A percentile compares a stretch with the other conserved stretches of the same genome.
phyloP scores from a whole-genome alignment of 2,888 invertebrate genomes.

The Aradus depressus region DNA sequence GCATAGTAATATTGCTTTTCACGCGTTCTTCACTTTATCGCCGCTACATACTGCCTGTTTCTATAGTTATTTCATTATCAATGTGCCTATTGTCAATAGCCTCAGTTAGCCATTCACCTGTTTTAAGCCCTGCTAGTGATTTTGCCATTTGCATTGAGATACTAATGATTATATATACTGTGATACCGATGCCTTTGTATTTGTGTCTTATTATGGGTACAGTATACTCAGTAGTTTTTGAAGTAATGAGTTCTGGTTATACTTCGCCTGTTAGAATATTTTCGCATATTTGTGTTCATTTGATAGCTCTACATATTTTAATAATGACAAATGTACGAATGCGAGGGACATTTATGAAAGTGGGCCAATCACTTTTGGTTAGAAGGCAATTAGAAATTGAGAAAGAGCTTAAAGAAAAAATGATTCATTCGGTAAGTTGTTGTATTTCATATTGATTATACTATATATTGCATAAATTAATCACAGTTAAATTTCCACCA shows the following conservation, averaged over 20 bases:
- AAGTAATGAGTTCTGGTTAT: slow-evolving; percentile 40
- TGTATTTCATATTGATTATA: too few species aligned
- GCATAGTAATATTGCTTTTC: slow-evolving; percentile 52
- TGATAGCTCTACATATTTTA: slow-evolving; percentile 85
- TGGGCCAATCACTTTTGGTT: slow-evolving; percentile 83
- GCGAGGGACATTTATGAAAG: slow-evolving; percentile 94
- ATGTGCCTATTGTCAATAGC: slow-evolving; percentile 59
- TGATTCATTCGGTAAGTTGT: slow-evolving; percentile 65
- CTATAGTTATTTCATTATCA: slow-evolving; percentile 56
- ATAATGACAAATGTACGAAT: slow-evolving; percentile 87
- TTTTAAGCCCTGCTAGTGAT: slow-evolving; percentile 59
- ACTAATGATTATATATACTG: slow-evolving; percentile 81
- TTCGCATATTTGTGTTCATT: slow-evolving; percentile 78
- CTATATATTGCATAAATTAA: too few species aligned
- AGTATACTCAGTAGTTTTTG: slow-evolving; percentile 74
- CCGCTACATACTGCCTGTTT: slow-evolving; percentile 54
- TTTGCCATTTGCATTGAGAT: slow-evolving; percentile 78
- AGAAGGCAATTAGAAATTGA: slow-evolving; percentile 83
- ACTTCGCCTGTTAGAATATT: slow-evolving; percentile 52
- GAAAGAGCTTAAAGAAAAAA: slow-evolving; percentile 87
- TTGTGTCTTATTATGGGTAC: slow-evolving; percentile 67
- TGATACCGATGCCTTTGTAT: slow-evolving; percentile 83
- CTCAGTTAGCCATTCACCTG: slow-evolving; percentile 41
- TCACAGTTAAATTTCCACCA: too few species aligned
- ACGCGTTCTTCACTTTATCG: slow-evolving; percentile 52